These are phyloP conservation scores for Coregonus ussuriensis DNA, from an alignment of 2,797 vertebrate genomes.

Conservation along the genomic window DNA sequence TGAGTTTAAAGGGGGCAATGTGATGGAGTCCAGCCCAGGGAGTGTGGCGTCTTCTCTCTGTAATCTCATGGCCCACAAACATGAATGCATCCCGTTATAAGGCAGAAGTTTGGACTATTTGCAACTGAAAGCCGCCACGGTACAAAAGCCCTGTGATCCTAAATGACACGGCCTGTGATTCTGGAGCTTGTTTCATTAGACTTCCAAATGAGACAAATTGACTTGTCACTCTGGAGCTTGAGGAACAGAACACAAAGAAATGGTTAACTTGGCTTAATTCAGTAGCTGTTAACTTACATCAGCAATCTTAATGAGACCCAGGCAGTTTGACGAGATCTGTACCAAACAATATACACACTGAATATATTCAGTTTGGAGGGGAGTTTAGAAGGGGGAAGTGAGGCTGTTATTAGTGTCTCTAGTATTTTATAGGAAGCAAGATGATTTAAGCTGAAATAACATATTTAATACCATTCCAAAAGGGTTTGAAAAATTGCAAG, in stretches of 20 bases:
- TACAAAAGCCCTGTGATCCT: conserved; percentile 12
- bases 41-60: conserved; percentile 6
- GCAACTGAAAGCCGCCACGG: conserved; percentile 24
- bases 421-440: no score
- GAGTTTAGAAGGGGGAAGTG: no score
- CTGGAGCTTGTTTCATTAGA: neutral
- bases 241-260: conserved; percentile 1
- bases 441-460: no score
- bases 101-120: conserved; percentile 32
- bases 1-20: no score
- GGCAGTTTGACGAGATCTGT: neutral
- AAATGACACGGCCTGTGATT: conserved; percentile 15
- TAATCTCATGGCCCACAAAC: conserved; percentile 36
- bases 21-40: no score
- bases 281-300: no score
- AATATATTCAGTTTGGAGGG: no score
- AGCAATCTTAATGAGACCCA: neutral
- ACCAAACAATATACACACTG: neutral
- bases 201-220: conserved; percentile 17
- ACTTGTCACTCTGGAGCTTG: conserved; percentile 14
- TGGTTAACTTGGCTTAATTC: conserved; percentile 12
- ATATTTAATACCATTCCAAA: no score
- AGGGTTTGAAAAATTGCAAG: no score
- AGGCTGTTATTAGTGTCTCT: no score
- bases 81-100: conserved; percentile 47